phyloP scores from a whole-genome alignment of 2,888 invertebrate genomes.

The Mythimna ferrago region DNA sequence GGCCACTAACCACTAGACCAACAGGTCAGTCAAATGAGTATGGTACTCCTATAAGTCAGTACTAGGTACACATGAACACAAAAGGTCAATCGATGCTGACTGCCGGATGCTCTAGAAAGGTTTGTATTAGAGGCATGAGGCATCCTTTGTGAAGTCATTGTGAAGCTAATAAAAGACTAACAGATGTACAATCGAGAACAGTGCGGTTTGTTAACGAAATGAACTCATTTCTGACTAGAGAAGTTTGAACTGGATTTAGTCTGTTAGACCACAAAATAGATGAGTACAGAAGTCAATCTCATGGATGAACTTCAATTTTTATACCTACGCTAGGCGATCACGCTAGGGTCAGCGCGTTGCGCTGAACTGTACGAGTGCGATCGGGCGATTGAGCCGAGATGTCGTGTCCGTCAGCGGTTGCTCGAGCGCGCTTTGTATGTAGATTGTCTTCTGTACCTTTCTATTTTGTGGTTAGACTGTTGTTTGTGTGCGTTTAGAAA shows the following conservation, averaged over 20 bases:
- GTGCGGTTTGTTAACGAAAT: conserved; percentile 17
- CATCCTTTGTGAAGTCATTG: conserved; percentile 56
- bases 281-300: no score
- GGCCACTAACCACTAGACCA: no score
- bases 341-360: no score
- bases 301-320: no score
- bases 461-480: not conserved
- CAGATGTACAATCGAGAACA: conserved; percentile 30
- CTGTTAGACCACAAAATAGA: not conserved
- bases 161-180: conserved; percentile 48
- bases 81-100: conserved; percentile 45
- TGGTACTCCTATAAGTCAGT: not conserved
- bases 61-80: conserved; percentile 17
- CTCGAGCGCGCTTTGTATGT: no score
- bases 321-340: no score
- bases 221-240: not conserved
- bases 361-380: no score
- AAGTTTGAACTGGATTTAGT: not conserved
- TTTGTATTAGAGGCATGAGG: conserved; percentile 28
- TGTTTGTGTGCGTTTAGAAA: not conserved
- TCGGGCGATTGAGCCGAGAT: no score
- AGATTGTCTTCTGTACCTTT: no score
- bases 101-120: conserved; percentile 53
- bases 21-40: not conserved
- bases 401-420: no score